Percentiles rank a stretch among this genome's conserved stretches.
phyloP scores from a whole-genome alignment of 1,140 invertebrate genomes.

The Macrosteles quadrilineatus region DNA sequence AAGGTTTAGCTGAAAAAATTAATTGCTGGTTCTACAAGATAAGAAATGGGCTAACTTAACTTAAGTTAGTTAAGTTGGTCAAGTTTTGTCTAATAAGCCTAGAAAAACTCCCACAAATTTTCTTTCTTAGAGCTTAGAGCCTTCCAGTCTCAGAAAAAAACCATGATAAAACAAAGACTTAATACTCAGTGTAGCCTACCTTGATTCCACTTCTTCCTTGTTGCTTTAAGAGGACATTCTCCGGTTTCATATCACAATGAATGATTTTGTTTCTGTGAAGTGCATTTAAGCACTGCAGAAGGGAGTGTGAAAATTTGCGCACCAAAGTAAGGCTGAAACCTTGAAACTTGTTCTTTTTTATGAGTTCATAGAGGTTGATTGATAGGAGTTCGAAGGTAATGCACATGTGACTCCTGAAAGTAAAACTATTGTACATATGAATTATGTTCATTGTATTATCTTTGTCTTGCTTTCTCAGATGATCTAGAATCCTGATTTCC shows the following conservation, averaged over 20 bases:
- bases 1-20: no score
- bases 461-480: slow-evolving; percentile 94
- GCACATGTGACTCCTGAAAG: slow-evolving; percentile 98
- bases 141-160: no score
- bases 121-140: no score
- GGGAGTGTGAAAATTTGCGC: slow-evolving; percentile 96
- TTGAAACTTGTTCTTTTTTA: slow-evolving; percentile 99
- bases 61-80: no score
- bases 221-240: slow-evolving; percentile 98
- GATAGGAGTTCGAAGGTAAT: slow-evolving; percentile 99
- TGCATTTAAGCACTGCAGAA: slow-evolving; percentile 95
- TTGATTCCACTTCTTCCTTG: slow-evolving; percentile 98
- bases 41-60: no score
- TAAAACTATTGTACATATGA: slow-evolving; percentile 98
- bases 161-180: no score
- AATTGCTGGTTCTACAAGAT: no score
- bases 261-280: slow-evolving; percentile 98
- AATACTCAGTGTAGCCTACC: no score
- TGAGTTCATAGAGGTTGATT: slow-evolving; percentile 98
- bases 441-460: slow-evolving; percentile 99
- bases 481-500: slow-evolving; percentile 96
- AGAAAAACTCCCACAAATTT: no score
- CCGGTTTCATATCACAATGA: slow-evolving; percentile 99
- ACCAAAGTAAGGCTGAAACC: slow-evolving; percentile 96
- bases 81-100: no score